Percentiles rank a stretch among this genome's conserved stretches.
phyloP scores from a whole-genome alignment of 2,113 vertebrate genomes.

The Heterochromis multidens region DNA sequence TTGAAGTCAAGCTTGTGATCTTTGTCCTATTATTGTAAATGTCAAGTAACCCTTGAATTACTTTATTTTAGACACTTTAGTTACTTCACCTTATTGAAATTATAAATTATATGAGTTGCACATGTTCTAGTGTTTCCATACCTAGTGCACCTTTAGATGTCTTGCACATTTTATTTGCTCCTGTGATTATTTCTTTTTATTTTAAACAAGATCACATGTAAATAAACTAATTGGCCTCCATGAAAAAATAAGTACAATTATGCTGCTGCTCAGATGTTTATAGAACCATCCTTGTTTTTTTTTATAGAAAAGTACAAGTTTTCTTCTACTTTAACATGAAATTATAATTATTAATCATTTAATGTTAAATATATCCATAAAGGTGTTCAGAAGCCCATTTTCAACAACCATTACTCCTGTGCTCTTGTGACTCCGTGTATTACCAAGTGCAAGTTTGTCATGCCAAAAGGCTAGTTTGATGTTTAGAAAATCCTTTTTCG shows the following conservation, averaged over 20 bases:
- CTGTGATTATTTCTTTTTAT: background rate
- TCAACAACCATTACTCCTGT: background rate
- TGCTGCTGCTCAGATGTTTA: background rate
- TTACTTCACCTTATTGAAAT: background rate
- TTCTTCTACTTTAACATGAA: background rate
- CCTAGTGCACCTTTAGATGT: conserved; percentile 19
- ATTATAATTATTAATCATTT: background rate
- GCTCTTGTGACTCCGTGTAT: background rate
- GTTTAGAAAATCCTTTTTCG: background rate
- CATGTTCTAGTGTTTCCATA: background rate
- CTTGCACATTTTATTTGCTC: conserved; percentile 40
- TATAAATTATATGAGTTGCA: conserved; percentile 1
- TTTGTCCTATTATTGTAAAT: background rate
- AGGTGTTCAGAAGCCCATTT: background rate
- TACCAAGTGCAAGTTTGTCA: background rate
- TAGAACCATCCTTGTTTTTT: background rate
- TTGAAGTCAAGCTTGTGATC: background rate
- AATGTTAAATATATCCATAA: background rate
- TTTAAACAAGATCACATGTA: background rate
- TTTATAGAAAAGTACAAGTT: background rate
- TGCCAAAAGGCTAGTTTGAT: background rate
- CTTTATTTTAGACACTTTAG: background rate
- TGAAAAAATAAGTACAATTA: background rate
- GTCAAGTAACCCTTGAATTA: background rate
- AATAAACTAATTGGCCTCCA: background rate